These are phyloP conservation scores for Actinopyga echinites DNA, from an alignment of 53 echinoderm and acorn worm species.

Conservation along the genomic window DNA sequence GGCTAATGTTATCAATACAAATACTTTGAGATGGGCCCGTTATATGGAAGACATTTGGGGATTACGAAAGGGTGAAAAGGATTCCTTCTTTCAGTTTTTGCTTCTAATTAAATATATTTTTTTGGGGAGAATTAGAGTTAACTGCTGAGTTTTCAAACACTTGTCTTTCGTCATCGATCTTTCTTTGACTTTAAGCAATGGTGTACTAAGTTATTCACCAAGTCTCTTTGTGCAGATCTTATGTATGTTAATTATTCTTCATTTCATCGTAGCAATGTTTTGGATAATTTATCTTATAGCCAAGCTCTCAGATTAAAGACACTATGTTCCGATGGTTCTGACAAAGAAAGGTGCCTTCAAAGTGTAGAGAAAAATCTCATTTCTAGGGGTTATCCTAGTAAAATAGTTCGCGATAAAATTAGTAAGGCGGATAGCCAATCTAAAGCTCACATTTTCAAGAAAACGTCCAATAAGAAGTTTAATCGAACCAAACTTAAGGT, in stretches of 20 bases:
- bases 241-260: constrained; percentile 28
- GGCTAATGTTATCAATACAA: background rate
- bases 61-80: background rate
- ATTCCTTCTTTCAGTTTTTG: background rate
- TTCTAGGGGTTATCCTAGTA: background rate
- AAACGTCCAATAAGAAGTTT: no score
- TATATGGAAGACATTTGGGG: constrained; percentile 21
- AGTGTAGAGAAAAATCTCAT: background rate
- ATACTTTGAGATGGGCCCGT: background rate
- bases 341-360: background rate
- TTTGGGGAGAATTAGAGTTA: background rate
- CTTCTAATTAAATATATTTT: background rate
- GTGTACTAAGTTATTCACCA: background rate
- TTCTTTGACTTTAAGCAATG: background rate
- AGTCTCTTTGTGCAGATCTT: background rate
- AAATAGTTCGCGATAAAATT: background rate
- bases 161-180: background rate
- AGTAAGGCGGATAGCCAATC: no score
- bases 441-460: no score
- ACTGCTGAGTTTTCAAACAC: background rate
- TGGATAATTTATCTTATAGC: constrained; percentile 15
- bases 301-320: background rate
- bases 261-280: background rate
- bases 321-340: background rate
- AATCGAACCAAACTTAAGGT: no score